These are phyloP conservation scores for Eptatretus atami DNA, from an alignment of 2,797 vertebrate species.

Conservation along the genomic window DNA sequence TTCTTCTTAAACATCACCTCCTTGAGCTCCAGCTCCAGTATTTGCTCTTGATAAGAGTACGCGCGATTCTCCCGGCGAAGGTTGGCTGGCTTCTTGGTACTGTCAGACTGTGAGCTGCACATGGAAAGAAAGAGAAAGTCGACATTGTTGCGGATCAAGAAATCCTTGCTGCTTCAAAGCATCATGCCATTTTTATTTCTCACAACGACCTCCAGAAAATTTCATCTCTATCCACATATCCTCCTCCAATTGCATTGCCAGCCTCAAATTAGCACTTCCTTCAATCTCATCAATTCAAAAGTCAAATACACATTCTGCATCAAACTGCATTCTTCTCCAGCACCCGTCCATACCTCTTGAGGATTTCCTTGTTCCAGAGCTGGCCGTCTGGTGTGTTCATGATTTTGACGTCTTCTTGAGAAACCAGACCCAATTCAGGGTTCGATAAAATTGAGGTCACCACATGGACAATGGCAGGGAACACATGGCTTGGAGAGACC, in stretches of 20 bases:
- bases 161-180: no score
- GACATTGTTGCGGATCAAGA: no score
- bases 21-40: conserved; percentile 79
- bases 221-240: no score
- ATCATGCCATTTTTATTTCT: background rate
- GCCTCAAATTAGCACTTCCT: no score
- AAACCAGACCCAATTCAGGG: conserved; percentile 35
- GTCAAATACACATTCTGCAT: no score
- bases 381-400: conserved; percentile 56
- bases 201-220: background rate
- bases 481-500: conserved; percentile 37
- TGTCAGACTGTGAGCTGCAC: background rate
- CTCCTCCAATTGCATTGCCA: no score
- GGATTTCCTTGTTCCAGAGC: conserved; percentile 61
- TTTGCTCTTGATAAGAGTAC: conserved; percentile 92
- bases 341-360: conserved; percentile 31
- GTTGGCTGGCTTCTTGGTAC: conserved; percentile 52
- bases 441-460: conserved; percentile 29
- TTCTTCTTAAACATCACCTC: conserved; percentile 24
- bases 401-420: conserved; percentile 54
- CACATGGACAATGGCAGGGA: conserved; percentile 36
- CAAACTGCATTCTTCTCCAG: no score
- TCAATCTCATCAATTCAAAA: no score
- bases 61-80: conserved; percentile 94
- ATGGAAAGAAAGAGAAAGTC: no score